Conservation (phyloP, 2,113 vertebrate genomes). For the Phyllopteryx taeniolatus region DNA sequence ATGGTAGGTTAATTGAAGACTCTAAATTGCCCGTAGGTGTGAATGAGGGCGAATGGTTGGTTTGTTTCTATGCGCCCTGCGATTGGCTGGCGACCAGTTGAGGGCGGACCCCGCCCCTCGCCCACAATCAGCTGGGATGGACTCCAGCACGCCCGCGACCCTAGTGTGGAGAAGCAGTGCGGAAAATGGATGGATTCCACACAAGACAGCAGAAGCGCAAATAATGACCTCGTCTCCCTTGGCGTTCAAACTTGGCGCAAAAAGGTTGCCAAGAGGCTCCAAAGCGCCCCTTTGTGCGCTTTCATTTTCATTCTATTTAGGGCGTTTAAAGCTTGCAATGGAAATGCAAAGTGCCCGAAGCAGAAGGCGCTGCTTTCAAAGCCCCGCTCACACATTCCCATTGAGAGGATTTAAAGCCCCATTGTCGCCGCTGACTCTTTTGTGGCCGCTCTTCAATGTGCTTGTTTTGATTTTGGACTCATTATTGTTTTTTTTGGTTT, state of each 20-base stretch:
- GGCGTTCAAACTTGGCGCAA: not conserved
- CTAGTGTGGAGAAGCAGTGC: too few relatives aligned
- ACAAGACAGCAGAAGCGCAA: not conserved
- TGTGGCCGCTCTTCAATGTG: not conserved
- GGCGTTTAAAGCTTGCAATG: constrained; percentile 28
- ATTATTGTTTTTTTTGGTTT: not conserved
- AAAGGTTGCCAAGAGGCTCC: not conserved
- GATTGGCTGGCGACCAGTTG: too few relatives aligned
- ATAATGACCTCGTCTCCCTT: too few relatives aligned
- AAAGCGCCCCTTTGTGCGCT: constrained; percentile 17
- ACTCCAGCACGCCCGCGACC: too few relatives aligned
- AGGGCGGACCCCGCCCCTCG: too few relatives aligned
- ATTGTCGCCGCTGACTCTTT: constrained; percentile 43
- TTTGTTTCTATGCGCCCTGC: too few relatives aligned
- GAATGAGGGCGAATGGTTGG: too few relatives aligned
- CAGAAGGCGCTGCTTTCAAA: constrained; percentile 50
- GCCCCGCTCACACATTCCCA: constrained; percentile 47
- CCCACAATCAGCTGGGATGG: too few relatives aligned
- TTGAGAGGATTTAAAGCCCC: constrained; percentile 59
- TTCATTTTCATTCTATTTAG: constrained; percentile 31
- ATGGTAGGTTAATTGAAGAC: too few relatives aligned
- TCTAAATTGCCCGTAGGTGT: too few relatives aligned
- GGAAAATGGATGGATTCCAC: too few relatives aligned
- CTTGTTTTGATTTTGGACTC: too few relatives aligned
- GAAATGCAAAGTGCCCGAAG: constrained; percentile 41